Base-by-base conservation (phyloP, 1,140 invertebrate genomes). In the Periplaneta americana region DNA sequence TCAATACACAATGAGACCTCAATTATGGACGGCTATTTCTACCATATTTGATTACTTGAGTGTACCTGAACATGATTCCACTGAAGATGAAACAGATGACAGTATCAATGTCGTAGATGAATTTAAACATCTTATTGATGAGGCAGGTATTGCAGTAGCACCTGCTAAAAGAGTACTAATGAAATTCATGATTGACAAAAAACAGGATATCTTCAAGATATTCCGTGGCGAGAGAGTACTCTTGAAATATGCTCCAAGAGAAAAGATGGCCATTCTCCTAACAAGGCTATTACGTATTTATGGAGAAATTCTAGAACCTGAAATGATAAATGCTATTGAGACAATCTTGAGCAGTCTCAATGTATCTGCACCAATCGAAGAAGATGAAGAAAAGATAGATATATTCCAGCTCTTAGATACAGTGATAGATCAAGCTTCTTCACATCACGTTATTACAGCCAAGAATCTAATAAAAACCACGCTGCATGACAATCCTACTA, bases 61-160 rank as follows among this genome's bases (percentile, higher is more conserved):
- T 6, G 33, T 77, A 13, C 15, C 33, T n/a, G 75, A 77, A 35
- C 75, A 77, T 35, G 75, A 77, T 35, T 77, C 75, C 15, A 77
- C 75, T 9, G 75, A 77, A 35, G 75, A 77, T n/a, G 75, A 77
- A 22, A 77, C 75, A 13, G 75, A 77, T 22, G 34, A 77, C 75
- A 77, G 8, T 34, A 22, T 77, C n/a, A 15, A 18, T n/a, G 17
- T 77, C 11, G 75, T 77, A n/a, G 75, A 77, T 8, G 75, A 77
- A 35, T 77, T 77, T n/a, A 77, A 77, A 77, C 18, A 77, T 22
- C 75, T 77, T 34, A n/a, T 34, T 10, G 75, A 77, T n/a, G 75
- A 77, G 35, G 75, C 34, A 10, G 75, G 75, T n/a, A 33, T 17
- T 9, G 33, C 11, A n/a, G 75, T 35, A 34, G 75, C 33, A 0